phyloP scores from a whole-genome alignment of 2,797 vertebrate species.

The Pterois miles region DNA sequence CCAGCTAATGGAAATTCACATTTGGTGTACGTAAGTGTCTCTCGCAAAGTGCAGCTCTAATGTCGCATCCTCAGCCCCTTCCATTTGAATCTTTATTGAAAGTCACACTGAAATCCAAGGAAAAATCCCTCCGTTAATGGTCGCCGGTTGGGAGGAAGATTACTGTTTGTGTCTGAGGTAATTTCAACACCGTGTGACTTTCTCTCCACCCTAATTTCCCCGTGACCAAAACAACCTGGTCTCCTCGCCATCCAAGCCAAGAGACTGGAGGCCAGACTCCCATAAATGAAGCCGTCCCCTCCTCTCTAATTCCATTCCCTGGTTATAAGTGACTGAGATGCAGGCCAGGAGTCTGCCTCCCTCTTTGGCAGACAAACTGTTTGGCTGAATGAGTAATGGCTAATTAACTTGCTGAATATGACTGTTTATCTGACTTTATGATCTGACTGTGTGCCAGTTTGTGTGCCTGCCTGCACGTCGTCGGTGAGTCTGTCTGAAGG shows the following conservation, averaged over 20 bases:
- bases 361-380: conserved; percentile 54
- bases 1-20: conserved; percentile 63
- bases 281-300: conserved; percentile 43
- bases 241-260: conserved; percentile 5
- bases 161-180: conserved; percentile 53
- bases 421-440: conserved; percentile 78
- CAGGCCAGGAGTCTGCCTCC: conserved; percentile 43
- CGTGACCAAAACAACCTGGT: conserved; percentile 38
- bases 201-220: conserved; percentile 45
- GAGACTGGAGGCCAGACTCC: conserved; percentile 32
- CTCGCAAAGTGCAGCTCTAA: conserved; percentile 46
- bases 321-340: conserved; percentile 39
- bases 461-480: conserved; percentile 21
- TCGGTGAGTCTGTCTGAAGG: conserved; percentile 41
- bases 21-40: conserved; percentile 50
- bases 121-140: conserved; percentile 38
- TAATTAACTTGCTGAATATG: conserved; percentile 71
- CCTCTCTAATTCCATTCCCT: conserved; percentile 34
- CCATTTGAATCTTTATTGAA: conserved; percentile 60
- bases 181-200: conserved; percentile 47
- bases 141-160: conserved; percentile 27
- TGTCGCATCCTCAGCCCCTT: conserved; percentile 29
- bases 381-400: conserved; percentile 68
- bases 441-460: conserved; percentile 64
- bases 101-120: conserved; percentile 43